These are phyloP conservation scores for Proteles cristata DNA, from an alignment of 2,113 vertebrate species.

Conservation along the genomic window DNA sequence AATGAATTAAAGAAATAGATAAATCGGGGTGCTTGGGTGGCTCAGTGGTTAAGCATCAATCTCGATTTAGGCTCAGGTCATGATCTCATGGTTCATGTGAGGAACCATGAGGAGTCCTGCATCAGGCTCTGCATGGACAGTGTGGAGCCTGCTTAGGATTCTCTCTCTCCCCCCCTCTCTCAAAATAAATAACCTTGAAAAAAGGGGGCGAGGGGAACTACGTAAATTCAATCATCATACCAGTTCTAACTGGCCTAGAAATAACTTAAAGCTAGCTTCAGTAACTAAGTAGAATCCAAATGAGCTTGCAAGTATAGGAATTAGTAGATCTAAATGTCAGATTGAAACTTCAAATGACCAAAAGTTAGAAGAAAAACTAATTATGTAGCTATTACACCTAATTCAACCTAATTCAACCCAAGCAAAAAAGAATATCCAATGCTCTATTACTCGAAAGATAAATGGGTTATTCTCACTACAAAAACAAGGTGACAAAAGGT, in stretches of 20 bases:
- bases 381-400: background rate
- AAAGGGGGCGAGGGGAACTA: background rate
- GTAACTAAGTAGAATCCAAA: background rate
- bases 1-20: background rate
- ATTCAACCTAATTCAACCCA: background rate
- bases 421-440: background rate
- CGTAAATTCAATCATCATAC: background rate
- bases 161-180: too few species aligned
- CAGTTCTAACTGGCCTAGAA: background rate
- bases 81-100: too few species aligned
- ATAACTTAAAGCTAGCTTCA: background rate
- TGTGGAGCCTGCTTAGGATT: too few species aligned
- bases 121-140: too few species aligned
- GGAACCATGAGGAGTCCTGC: too few species aligned
- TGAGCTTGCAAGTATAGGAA: background rate
- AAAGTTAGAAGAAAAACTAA: constrained; percentile 29
- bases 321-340: background rate
- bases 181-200: too few species aligned
- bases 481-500: background rate
- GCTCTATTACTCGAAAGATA: background rate
- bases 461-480: constrained; percentile 1
- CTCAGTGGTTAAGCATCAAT: too few species aligned
- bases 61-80: too few species aligned
- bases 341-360: background rate
- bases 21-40: background rate